Conservation (phyloP, 2,113 vertebrate species). For the Ophiodon elongatus region DNA sequence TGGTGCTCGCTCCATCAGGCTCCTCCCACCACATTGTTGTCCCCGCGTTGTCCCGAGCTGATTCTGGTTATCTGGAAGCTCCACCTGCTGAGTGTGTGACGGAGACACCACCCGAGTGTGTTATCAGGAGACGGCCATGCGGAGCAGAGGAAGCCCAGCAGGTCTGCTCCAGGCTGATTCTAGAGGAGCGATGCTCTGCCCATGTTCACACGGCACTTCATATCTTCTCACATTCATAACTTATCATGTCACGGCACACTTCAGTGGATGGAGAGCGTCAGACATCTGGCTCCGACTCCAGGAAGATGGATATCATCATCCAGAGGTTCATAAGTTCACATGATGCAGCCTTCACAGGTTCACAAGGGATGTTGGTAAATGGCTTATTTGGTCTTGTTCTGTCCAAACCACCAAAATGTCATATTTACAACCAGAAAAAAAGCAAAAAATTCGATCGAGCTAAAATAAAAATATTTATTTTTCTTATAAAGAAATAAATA, state of each 20-base stretch:
- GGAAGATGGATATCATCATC: not conserved
- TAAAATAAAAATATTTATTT: too few species aligned
- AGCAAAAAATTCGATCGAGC: too few species aligned
- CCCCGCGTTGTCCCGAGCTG: slow-evolving; percentile 60
- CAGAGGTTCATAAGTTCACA: not conserved
- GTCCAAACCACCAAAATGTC: not conserved
- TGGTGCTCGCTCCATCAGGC: not conserved
- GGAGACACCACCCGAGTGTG: slow-evolving; percentile 35
- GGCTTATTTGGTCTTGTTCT: too few species aligned
- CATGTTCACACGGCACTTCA: slow-evolving; percentile 3
- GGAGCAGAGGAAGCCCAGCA: slow-evolving; percentile 69
- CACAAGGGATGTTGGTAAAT: too few species aligned
- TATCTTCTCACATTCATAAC: slow-evolving; percentile 48
- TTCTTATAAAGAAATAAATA: too few species aligned
- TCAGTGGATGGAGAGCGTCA: not conserved
- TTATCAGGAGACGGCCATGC: slow-evolving; percentile 66
- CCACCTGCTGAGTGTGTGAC: slow-evolving; percentile 67
- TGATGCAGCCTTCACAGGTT: too few species aligned
- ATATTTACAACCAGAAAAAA: too few species aligned
- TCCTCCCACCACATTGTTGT: slow-evolving; percentile 45
- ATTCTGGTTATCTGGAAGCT: slow-evolving; percentile 84
- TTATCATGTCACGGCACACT: slow-evolving; percentile 43
- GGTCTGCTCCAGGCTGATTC: slow-evolving; percentile 71
- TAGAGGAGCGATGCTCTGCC: slow-evolving; percentile 41
- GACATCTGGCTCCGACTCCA: not conserved